These are phyloP conservation scores for Mechanitis messenoides DNA, from an alignment of 2,888 invertebrate species.

Conservation along the genomic window DNA sequence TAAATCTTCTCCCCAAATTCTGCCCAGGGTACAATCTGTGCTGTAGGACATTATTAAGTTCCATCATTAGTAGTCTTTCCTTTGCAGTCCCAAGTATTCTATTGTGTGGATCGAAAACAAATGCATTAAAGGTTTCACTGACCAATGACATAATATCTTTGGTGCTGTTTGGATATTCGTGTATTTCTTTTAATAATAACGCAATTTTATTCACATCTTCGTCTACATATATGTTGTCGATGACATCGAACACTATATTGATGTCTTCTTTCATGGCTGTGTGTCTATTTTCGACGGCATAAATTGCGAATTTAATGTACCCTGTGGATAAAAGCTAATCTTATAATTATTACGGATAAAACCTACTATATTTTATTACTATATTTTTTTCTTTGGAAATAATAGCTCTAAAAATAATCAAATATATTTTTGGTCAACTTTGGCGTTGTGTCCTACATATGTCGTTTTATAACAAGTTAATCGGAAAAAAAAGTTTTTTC, in stretches of 20 bases:
- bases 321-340: conserved; percentile 4
- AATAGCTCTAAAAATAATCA: no score
- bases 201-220: conserved; percentile 12
- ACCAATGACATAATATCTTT: not conserved
- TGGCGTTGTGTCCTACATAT: no score
- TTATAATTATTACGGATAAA: no score
- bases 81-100: conserved; percentile 11
- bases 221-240: conserved; percentile 14
- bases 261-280: conserved; percentile 9
- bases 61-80: conserved; percentile 9
- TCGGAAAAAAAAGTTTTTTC: no score
- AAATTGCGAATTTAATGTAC: conserved; percentile 13
- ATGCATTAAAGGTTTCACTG: conserved; percentile 4
- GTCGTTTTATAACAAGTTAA: no score
- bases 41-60: conserved; percentile 6
- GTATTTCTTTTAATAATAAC: conserved; percentile 6
- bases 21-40: conserved; percentile 5
- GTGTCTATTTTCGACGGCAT: conserved; percentile 13
- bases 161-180: conserved; percentile 7
- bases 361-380: no score
- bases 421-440: no score
- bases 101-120: conserved; percentile 10
- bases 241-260: conserved; percentile 14
- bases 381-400: no score
- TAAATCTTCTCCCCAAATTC: not conserved